A percentile compares a stretch with the other conserved stretches of the same genome.
Evolutionary conservation across 1,140 invertebrate genomes (phyloP).

Genomic region (Drosophila mojavensis): DNA sequence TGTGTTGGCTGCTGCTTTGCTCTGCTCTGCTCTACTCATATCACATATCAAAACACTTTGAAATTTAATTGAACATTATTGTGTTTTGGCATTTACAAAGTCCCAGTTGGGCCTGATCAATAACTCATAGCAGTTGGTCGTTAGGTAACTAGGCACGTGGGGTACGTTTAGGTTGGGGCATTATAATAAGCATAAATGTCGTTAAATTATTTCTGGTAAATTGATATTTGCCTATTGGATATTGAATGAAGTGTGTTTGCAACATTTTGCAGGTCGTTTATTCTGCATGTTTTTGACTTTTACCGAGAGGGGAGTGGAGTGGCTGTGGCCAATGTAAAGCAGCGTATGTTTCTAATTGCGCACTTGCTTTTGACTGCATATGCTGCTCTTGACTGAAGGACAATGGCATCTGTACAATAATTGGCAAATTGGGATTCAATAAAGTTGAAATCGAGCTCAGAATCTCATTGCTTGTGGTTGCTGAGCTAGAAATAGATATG

Average conservation of each 20-base stretch:
- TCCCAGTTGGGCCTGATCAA: constrained; percentile 16
- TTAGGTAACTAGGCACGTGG: not conserved
- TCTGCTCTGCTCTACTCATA: not conserved
- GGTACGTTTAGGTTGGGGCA: not conserved
- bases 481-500: not conserved
- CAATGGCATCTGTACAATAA: not conserved
- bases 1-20: not conserved
- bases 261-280: constrained; percentile 30
- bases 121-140: not conserved
- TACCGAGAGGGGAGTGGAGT: not conserved
- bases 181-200: constrained; percentile 40
- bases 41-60: constrained; percentile 44
- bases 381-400: constrained; percentile 1
- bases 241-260: constrained; percentile 47
- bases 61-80: constrained; percentile 50
- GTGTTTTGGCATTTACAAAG: constrained; percentile 24
- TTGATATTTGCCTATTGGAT: constrained; percentile 40
- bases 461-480: not conserved
- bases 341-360: constrained; percentile 41
- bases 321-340: constrained; percentile 2
- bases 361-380: constrained; percentile 5
- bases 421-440: constrained; percentile 21
- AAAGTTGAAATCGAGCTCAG: constrained; percentile 6
- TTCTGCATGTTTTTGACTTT: constrained; percentile 9
- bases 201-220: constrained; percentile 48